Percentiles rank a stretch among this genome's conserved stretches.
phyloP scores from a whole-genome alignment of 2,113 vertebrate species.

The Tapirus terrestris region DNA sequence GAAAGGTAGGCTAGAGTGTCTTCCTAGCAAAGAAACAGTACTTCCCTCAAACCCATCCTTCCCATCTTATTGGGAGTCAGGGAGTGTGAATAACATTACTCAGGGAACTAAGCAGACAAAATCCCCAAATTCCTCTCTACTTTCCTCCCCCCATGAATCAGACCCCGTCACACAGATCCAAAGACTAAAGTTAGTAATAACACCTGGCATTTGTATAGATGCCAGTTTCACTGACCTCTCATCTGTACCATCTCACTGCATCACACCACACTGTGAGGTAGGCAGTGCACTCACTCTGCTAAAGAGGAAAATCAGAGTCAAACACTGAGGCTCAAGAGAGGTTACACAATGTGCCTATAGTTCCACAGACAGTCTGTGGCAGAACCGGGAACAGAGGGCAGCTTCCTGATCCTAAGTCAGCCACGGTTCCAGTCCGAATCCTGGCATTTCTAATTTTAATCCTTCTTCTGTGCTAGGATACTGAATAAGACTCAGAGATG shows the following conservation, averaged over 20 bases:
- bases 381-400: background rate
- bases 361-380: background rate
- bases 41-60: background rate
- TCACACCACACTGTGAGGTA: background rate
- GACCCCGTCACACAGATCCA: background rate
- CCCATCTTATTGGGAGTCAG: background rate
- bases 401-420: background rate
- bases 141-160: background rate
- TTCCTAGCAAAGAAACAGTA: background rate
- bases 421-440: background rate
- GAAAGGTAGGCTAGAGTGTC: background rate
- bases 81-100: background rate
- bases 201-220: background rate
- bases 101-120: conserved; percentile 35
- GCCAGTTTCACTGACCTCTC: background rate
- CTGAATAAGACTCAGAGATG: background rate
- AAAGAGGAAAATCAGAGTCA: background rate
- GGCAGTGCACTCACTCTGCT: background rate
- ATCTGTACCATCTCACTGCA: background rate
- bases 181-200: background rate
- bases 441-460: conserved; percentile 25
- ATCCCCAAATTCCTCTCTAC: background rate
- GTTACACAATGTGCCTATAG: background rate
- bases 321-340: background rate
- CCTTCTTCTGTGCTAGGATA: background rate